Conservation (phyloP, 2,113 vertebrate genomes). For the Mormoops blainvillei region DNA sequence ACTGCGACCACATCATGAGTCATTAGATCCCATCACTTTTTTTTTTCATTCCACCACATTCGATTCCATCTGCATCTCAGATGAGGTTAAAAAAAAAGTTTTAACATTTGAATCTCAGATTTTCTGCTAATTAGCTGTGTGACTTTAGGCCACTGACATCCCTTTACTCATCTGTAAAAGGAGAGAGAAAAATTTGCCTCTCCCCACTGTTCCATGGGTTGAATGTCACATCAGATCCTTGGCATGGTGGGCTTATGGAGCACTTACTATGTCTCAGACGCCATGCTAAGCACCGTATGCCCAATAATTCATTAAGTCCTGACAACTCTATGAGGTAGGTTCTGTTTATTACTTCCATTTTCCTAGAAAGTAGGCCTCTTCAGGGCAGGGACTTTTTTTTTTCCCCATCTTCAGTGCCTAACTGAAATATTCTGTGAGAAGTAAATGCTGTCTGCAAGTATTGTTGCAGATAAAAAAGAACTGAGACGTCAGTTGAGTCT, state of each 20-base stretch:
- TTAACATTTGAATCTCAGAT: background rate
- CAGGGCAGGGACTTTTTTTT: background rate
- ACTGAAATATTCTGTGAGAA: background rate
- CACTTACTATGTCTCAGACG: background rate
- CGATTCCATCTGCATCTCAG: background rate
- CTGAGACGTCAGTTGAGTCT: background rate
- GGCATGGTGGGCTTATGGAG: background rate
- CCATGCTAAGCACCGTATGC: background rate
- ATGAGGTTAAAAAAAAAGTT: background rate
- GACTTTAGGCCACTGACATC: background rate
- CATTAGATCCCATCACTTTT: background rate
- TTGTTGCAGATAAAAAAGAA: background rate
- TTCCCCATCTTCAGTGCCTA: background rate
- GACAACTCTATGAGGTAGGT: background rate
- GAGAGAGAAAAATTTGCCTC: background rate
- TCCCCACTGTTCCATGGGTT: background rate
- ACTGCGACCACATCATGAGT: background rate
- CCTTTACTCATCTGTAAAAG: background rate
- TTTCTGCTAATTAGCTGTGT: background rate
- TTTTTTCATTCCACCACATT: background rate
- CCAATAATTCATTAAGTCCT: conserved; percentile 6
- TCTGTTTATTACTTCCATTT: background rate
- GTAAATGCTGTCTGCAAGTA: background rate
- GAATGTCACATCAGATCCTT: background rate
- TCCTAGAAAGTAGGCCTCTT: background rate